Evolutionary conservation across 2,113 vertebrate species (phyloP).

Genomic region (Sphaerodactylus townsendi): DNA sequence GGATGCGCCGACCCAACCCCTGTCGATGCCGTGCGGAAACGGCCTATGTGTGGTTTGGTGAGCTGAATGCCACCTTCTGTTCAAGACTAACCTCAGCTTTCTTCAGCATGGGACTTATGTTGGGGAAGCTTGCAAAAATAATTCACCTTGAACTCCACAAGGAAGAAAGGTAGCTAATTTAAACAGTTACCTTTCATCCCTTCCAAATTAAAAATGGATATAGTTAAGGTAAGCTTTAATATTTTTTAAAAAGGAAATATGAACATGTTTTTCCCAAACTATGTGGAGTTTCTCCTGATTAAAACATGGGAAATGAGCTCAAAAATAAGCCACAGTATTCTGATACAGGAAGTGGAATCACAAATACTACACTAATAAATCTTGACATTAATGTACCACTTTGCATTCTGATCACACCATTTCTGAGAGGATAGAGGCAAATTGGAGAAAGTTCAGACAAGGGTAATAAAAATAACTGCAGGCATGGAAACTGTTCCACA

Average conservation of each 20-base stretch:
- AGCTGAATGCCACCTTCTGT: no score
- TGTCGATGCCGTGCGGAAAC: no score
- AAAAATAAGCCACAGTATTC: slow-evolving; percentile 4
- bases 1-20: no score
- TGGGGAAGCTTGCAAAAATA: no score
- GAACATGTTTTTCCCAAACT: neutral
- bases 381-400: slow-evolving; percentile 8
- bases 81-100: no score
- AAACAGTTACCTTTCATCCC: neutral
- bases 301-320: neutral
- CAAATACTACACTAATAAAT: slow-evolving; percentile 1
- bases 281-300: neutral
- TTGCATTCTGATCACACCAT: slow-evolving; percentile 17
- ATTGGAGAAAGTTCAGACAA: slow-evolving; percentile 20
- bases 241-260: neutral
- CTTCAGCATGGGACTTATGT: no score
- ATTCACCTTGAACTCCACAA: no score
- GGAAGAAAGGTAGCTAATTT: neutral
- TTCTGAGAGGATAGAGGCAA: neutral
- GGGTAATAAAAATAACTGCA: slow-evolving; percentile 3
- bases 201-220: slow-evolving; percentile 15
- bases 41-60: no score
- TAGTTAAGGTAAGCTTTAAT: neutral
- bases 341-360: neutral
- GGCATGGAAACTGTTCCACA: slow-evolving; percentile 20